These are phyloP conservation scores for Brachycybe producta DNA, from an alignment of 2,888 invertebrate genomes.

Conservation along the genomic window DNA sequence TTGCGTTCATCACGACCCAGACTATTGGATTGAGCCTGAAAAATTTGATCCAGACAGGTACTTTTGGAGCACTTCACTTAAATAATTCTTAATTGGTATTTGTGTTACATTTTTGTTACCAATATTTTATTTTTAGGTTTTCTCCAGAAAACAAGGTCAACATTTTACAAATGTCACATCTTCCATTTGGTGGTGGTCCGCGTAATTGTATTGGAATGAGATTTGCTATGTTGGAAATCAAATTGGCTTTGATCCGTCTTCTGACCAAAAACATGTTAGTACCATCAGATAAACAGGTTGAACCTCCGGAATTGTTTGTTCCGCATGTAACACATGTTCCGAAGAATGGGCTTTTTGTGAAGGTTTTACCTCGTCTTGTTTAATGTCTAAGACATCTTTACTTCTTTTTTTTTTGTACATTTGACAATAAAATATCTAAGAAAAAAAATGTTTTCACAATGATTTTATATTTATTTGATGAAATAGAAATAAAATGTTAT, in stretches of 20 bases:
- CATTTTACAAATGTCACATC: conserved; percentile 24
- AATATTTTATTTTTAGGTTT: too few relatives aligned
- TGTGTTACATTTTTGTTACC: too few relatives aligned
- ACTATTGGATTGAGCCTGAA: conserved; percentile 15
- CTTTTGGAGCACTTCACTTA: too few relatives aligned
- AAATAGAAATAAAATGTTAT: too few relatives aligned
- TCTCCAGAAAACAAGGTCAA: conserved; percentile 21
- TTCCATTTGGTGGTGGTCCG: conserved; percentile 26
- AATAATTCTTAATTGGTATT: too few relatives aligned
- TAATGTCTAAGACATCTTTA: too few relatives aligned
- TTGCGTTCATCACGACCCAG: conserved; percentile 15
- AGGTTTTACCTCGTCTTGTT: too few relatives aligned
- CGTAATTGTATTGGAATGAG: conserved; percentile 27
- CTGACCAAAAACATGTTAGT: conserved; percentile 21
- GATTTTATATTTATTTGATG: too few relatives aligned
- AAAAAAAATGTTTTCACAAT: too few relatives aligned
- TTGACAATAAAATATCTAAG: too few relatives aligned
- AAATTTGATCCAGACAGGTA: conserved; percentile 18
- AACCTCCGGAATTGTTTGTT: neutral
- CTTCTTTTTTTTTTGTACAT: too few relatives aligned
- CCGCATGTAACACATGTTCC: neutral
- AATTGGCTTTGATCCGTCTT: conserved; percentile 24
- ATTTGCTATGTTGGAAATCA: conserved; percentile 26
- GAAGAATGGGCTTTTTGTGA: too few relatives aligned
- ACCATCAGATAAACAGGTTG: neutral